phyloP scores from a whole-genome alignment of 1,140 invertebrate genomes.

The Batillaria attramentaria region DNA sequence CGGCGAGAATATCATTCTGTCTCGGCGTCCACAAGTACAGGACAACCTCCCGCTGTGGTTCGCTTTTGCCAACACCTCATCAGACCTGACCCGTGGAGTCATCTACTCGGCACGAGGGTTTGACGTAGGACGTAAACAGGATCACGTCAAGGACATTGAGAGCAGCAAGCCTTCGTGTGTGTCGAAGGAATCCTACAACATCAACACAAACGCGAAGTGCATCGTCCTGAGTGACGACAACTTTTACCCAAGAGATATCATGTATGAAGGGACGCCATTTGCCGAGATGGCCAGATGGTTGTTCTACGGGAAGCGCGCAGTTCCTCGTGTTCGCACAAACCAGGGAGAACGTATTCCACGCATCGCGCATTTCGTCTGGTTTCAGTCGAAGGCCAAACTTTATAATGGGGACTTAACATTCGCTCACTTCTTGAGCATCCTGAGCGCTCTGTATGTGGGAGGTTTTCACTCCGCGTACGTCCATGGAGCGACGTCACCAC shows the following conservation, averaged over 20 bases:
- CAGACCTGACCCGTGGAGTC: too few species aligned
- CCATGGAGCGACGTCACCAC: conserved; percentile 25
- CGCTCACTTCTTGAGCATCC: conserved; percentile 34
- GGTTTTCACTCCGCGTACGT: conserved; percentile 31
- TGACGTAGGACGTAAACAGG: too few species aligned
- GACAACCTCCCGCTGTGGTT: neutral
- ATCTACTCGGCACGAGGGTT: too few species aligned
- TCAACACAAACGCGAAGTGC: too few species aligned
- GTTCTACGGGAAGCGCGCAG: conserved; percentile 17
- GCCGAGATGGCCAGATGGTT: conserved; percentile 31
- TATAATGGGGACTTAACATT: too few species aligned
- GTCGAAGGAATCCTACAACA: too few species aligned
- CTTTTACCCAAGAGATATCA: conserved; percentile 31
- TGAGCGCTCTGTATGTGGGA: conserved; percentile 35
- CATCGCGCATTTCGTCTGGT: conserved; percentile 34
- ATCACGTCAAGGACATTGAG: too few species aligned
- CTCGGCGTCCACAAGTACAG: conserved; percentile 3
- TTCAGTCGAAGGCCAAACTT: neutral
- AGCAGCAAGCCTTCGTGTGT: too few species aligned
- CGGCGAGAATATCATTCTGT: conserved; percentile 25
- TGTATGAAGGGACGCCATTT: conserved; percentile 18
- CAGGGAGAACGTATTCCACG: conserved; percentile 17
- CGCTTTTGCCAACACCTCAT: too few species aligned
- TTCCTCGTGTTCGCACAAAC: neutral
- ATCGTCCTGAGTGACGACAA: too few species aligned